Evolutionary conservation across 2,113 vertebrate species (phyloP).

Genomic region (Galbula dea): DNA sequence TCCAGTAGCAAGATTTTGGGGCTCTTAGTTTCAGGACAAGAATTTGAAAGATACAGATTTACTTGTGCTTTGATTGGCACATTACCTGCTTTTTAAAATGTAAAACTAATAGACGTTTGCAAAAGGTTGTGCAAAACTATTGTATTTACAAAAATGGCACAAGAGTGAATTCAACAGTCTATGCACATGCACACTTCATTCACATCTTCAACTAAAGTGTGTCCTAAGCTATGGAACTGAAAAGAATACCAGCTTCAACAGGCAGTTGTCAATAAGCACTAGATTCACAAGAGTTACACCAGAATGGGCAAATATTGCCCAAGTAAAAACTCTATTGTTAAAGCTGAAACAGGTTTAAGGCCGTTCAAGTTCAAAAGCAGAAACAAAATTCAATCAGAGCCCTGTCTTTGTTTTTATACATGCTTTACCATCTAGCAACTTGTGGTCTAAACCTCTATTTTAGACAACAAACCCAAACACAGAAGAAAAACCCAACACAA

Average conservation of each 20-base stretch:
- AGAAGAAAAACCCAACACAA: conserved; percentile 74
- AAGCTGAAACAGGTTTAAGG: conserved; percentile 90
- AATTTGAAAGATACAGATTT: conserved; percentile 64
- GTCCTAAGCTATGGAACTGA: conserved; percentile 76
- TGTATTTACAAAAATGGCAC: conserved; percentile 99
- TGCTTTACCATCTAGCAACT: conserved; percentile 76
- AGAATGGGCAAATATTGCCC: conserved; percentile 92
- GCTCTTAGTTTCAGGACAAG: conserved; percentile 60
- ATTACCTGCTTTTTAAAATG: conserved; percentile 70
- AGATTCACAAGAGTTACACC: conserved; percentile 81
- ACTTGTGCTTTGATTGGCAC: conserved; percentile 81
- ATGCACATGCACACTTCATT: conserved; percentile 90
- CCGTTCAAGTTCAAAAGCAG: conserved; percentile 83
- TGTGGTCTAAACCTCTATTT: conserved; percentile 78
- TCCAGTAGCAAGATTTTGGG: conserved; percentile 64
- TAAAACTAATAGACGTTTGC: conserved; percentile 76
- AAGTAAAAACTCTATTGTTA: conserved; percentile 83
- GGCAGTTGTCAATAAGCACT: conserved; percentile 79
- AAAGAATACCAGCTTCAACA: conserved; percentile 76
- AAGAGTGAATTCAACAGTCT: conserved; percentile 90
- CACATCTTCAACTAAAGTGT: conserved; percentile 76
- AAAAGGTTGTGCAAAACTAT: conserved; percentile 97
- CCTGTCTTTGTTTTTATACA: conserved; percentile 74
- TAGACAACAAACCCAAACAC: conserved; percentile 74
- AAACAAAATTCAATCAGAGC: conserved; percentile 78